Evolutionary conservation across 2,113 vertebrate genomes (phyloP).

Genomic region (Erythrolamprus reginae): DNA sequence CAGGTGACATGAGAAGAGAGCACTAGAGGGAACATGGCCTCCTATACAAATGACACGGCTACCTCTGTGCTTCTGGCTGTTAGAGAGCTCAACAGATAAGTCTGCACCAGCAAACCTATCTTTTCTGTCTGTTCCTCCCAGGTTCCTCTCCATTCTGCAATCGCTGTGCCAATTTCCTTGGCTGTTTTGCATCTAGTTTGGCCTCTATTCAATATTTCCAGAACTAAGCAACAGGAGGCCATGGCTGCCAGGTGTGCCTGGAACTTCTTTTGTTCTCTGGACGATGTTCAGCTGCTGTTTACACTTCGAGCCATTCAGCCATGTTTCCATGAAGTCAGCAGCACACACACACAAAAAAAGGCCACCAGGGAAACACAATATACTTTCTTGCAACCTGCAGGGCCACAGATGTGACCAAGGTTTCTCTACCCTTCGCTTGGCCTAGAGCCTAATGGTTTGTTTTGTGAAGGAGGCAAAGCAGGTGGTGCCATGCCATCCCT

Average conservation of each 20-base stretch:
- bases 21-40: background rate
- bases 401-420: background rate
- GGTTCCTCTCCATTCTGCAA: background rate
- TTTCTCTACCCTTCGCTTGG: background rate
- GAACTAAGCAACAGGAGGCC: background rate
- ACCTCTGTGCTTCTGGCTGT: background rate
- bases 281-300: conserved; percentile 24
- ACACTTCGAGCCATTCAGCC: background rate
- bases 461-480: background rate
- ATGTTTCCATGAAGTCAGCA: conserved; percentile 29
- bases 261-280: conserved; percentile 7
- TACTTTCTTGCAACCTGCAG: background rate
- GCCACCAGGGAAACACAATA: background rate
- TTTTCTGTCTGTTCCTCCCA: background rate
- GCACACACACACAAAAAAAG: conserved; percentile 17
- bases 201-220: accelerated
- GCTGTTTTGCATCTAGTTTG: background rate
- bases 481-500: background rate
- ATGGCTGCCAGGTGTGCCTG: conserved; percentile 7
- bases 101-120: background rate
- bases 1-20: background rate
- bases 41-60: background rate
- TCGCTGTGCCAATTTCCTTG: background rate
- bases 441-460: background rate
- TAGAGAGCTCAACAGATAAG: background rate